Evolutionary conservation across 2,797 vertebrate species (phyloP).

Genomic region (Sebastes cheni): DNA sequence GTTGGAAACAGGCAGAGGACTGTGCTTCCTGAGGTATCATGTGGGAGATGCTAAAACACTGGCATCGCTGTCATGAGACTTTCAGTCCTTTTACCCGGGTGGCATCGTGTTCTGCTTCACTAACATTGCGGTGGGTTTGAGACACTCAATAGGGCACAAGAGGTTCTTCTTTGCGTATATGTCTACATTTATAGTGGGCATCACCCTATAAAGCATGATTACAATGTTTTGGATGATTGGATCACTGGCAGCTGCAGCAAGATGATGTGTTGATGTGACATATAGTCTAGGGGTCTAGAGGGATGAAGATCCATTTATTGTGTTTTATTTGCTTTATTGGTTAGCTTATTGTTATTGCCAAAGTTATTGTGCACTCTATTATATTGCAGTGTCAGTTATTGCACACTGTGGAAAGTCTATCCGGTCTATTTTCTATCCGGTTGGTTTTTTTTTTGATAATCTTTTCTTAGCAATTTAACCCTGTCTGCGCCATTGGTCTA

Average conservation of each 20-base stretch:
- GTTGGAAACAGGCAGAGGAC: background rate
- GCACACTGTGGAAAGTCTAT: background rate
- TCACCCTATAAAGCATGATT: background rate
- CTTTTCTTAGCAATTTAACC: background rate
- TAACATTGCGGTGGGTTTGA: background rate
- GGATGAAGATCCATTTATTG: background rate
- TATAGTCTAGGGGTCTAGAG: background rate
- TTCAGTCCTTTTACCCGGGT: background rate
- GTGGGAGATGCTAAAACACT: constrained; percentile 35
- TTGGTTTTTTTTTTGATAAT: background rate
- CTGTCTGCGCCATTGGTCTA: no score
- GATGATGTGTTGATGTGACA: background rate
- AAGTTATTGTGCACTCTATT: background rate
- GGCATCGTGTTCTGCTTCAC: background rate
- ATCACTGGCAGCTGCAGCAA: background rate
- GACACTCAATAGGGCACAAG: background rate
- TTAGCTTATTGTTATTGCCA: background rate
- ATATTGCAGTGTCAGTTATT: background rate
- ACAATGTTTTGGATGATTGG: background rate
- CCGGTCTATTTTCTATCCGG: background rate
- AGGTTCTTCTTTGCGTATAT: background rate
- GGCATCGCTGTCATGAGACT: background rate
- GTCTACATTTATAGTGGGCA: background rate
- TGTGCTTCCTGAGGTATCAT: constrained; percentile 32
- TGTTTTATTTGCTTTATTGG: background rate